Conservation (phyloP, 1,140 invertebrate species). For the Hyphantria cunea region DNA sequence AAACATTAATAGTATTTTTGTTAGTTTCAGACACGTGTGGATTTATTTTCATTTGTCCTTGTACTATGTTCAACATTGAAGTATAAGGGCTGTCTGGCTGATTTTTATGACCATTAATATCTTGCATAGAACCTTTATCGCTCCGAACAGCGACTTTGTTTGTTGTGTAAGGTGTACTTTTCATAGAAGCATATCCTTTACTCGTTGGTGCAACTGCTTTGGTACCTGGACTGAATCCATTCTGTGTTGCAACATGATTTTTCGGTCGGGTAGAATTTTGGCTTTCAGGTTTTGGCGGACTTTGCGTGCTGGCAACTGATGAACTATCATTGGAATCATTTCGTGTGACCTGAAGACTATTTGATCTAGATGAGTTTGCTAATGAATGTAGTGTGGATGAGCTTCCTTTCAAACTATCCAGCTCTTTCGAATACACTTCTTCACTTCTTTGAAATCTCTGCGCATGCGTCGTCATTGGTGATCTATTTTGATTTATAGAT, state of each 20-base stretch:
- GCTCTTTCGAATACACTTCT: conserved; percentile 73
- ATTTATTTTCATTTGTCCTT: conserved; percentile 79
- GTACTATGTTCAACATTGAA: conserved; percentile 77
- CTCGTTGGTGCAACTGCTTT: conserved; percentile 29
- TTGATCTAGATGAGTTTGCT: conserved; percentile 66
- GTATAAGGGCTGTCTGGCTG: conserved; percentile 65
- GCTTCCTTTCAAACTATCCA: conserved; percentile 67
- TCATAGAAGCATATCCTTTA: conserved; percentile 74
- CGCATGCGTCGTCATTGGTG: conserved; percentile 59
- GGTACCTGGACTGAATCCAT: conserved; percentile 52
- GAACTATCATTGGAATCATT: conserved; percentile 61
- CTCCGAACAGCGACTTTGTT: conserved; percentile 62
- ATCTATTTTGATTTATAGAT: conserved; percentile 62
- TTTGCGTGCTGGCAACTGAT: conserved; percentile 35
- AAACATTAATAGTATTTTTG: conserved; percentile 67
- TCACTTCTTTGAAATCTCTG: conserved; percentile 74
- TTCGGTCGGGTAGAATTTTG: conserved; percentile 37
- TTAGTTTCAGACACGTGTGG: conserved; percentile 67
- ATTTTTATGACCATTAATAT: conserved; percentile 44
- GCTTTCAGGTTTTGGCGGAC: conserved; percentile 42
- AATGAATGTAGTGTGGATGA: conserved; percentile 63
- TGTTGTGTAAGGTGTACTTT: conserved; percentile 82
- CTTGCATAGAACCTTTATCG: conserved; percentile 44
- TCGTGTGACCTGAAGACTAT: conserved; percentile 59
- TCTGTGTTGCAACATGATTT: conserved; percentile 54